Evolutionary conservation across 2,113 vertebrate genomes (phyloP).

Genomic region (Ellobius talpinus): DNA sequence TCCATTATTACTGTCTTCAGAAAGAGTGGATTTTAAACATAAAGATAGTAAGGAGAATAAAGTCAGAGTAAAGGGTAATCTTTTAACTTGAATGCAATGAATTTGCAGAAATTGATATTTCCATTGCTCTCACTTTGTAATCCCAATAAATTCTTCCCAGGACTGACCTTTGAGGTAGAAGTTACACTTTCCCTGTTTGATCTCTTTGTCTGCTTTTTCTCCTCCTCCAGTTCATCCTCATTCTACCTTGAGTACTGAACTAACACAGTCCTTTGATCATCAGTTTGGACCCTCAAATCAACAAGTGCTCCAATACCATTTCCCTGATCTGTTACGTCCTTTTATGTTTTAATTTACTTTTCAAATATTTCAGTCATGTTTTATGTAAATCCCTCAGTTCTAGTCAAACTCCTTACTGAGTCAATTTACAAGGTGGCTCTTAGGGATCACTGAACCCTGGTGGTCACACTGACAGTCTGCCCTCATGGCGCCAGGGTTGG

Average conservation of each 20-base stretch:
- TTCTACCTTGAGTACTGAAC: neutral
- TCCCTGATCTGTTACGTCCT: neutral
- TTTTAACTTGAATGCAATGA: constrained; percentile 13
- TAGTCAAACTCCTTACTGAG: neutral
- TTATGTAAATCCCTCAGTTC: neutral
- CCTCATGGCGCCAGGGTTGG: neutral
- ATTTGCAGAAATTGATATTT: neutral
- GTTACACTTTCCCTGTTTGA: neutral
- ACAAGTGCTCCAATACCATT: neutral
- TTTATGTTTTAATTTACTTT: constrained; percentile 2
- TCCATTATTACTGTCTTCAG: neutral
- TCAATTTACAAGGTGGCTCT: neutral
- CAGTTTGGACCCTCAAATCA: neutral
- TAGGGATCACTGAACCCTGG: neutral
- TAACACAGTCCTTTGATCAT: neutral
- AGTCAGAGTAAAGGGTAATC: neutral
- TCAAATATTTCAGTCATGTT: constrained; percentile 8
- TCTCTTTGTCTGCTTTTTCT: neutral
- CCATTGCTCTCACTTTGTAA: neutral
- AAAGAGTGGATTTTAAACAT: neutral
- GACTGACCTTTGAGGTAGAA: neutral
- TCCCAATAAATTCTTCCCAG: neutral
- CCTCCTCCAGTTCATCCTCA: neutral
- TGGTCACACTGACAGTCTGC: neutral
- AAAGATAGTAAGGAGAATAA: neutral